Base-by-base conservation (phyloP, 2,888 invertebrate species). In the Hirtodrosophila alboralis region DNA sequence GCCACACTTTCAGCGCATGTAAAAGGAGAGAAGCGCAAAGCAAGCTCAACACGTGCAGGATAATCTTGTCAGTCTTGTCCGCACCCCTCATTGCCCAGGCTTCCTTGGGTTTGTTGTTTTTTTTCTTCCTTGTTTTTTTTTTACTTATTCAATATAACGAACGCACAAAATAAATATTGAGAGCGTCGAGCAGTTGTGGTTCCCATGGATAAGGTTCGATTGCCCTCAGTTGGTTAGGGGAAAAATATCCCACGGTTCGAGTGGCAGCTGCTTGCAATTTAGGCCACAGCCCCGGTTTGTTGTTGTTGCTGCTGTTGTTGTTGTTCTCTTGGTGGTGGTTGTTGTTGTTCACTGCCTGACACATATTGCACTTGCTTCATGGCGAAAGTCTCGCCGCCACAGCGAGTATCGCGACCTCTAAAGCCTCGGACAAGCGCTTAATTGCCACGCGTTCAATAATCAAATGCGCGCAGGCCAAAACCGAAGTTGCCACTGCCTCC, bases 181-280 rank as follows among this genome's bases (percentile, higher is more conserved):
- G 84, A 86, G 81, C 83, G 86, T 70, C 66, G 85, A 86, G 87
- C 88, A 88, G 87, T 87, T 89, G 88, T 81, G 84, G 86, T 88
- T 88, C 88, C 89, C 88, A 88, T 86, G 87, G 86, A 73, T 80
- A 88, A 89, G 81, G 80, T 81, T 86, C 75, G 68, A 75, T 63
- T 68, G 76, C 63, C 63, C 71, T 85, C 85, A 57, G 48, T 72
- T 71, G 64, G 62, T 60, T 75, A 72, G 76, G 81, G 84, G 75
- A 84, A 84, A 86, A 86, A 78, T 87, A 88, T 88, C 88, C 89
- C 88, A 88, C 88, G 88, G 89, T 88, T 84, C 72, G 79, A 71
- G 79, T 83, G 88, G 89, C 89, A 88, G 89, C 87, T 88, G 89
- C 87, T 89, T 77, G 87, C 86, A 88, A 89, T 89, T 88, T 80